A percentile compares a stretch with the other conserved stretches of the same genome.
phyloP scores from a whole-genome alignment of 30 jellyfish, hydroid and myxozoan genomes.

The Cassiopea andromeda region DNA sequence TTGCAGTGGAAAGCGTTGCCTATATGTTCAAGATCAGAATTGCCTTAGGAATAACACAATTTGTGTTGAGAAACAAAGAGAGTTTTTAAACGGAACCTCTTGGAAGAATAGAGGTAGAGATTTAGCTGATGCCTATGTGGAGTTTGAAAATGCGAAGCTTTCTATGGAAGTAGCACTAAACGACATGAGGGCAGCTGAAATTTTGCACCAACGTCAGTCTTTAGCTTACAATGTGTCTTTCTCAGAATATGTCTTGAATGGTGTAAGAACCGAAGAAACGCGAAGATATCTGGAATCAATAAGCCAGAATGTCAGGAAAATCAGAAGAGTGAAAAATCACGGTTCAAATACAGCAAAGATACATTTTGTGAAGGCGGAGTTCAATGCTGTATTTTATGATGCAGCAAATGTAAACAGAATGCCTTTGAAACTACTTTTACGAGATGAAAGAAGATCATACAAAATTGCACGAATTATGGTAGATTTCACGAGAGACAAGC shows the following conservation, averaged over 20 bases:
- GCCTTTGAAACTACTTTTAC: slow-evolving; percentile 64
- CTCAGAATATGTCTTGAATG: slow-evolving; percentile 35
- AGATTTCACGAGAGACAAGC: slow-evolving; percentile 45
- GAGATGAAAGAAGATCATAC: slow-evolving; percentile 40
- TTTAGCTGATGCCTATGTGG: slow-evolving; percentile 56
- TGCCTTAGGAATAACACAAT: slow-evolving; percentile 69
- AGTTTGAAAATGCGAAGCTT: slow-evolving; percentile 39
- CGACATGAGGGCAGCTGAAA: slow-evolving; percentile 71
- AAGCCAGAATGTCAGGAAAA: neutral
- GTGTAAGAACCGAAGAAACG: slow-evolving; percentile 9
- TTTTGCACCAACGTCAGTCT: slow-evolving; percentile 42
- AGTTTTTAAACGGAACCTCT: too few species aligned
- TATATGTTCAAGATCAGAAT: slow-evolving; percentile 51
- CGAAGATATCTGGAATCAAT: slow-evolving; percentile 3
- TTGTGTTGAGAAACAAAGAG: slow-evolving; percentile 34
- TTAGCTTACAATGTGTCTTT: slow-evolving; percentile 51
- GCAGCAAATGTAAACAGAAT: slow-evolving; percentile 20
- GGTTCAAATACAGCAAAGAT: slow-evolving; percentile 58
- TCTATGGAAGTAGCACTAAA: slow-evolving; percentile 58
- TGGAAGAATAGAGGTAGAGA: neutral
- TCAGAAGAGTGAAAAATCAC: slow-evolving; percentile 38
- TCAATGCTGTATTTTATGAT: slow-evolving; percentile 35
- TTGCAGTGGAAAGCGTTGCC: slow-evolving; percentile 76
- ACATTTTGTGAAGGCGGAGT: slow-evolving; percentile 68
- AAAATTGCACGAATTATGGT: slow-evolving; percentile 30